A percentile compares a stretch with the other conserved stretches of the same genome.
phyloP scores from a whole-genome alignment of 2,797 vertebrate species.

The Chelmon rostratus region DNA sequence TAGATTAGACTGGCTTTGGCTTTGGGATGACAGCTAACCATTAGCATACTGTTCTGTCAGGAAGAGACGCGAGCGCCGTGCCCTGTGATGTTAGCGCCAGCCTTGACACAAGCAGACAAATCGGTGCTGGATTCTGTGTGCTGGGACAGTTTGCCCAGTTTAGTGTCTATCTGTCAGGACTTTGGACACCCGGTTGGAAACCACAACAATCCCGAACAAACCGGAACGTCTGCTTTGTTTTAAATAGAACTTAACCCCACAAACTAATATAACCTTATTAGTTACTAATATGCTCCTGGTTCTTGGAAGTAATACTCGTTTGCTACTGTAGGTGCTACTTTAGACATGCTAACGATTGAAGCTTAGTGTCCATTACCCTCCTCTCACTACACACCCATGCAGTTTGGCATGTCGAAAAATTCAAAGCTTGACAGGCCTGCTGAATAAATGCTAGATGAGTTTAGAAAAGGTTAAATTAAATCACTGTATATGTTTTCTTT shows the following conservation, averaged over 20 bases:
- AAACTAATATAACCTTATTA: not conserved
- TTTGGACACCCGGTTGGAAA: too few relatives aligned
- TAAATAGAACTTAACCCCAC: not conserved
- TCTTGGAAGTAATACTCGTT: not conserved
- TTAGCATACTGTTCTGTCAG: too few relatives aligned
- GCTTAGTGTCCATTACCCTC: not conserved
- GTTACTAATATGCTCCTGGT: not conserved
- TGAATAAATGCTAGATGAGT: not conserved
- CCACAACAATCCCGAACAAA: too few relatives aligned
- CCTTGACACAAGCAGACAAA: too few relatives aligned
- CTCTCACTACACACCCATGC: not conserved
- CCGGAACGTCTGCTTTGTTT: not conserved
- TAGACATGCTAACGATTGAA: not conserved
- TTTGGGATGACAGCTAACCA: too few relatives aligned
- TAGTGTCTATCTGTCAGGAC: too few relatives aligned
- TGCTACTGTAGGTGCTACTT: not conserved
- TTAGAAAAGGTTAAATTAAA: conserved; percentile 15
- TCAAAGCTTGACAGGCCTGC: not conserved
- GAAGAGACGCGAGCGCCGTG: too few relatives aligned
- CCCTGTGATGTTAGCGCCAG: too few relatives aligned
- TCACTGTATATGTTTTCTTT: not conserved
- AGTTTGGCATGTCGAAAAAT: not conserved
- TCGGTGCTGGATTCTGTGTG: too few relatives aligned
- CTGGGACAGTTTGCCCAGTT: too few relatives aligned
- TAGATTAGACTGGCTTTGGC: too few relatives aligned